Base-by-base conservation (phyloP, 2,888 invertebrate species). In the Agrochola lychnidis region DNA sequence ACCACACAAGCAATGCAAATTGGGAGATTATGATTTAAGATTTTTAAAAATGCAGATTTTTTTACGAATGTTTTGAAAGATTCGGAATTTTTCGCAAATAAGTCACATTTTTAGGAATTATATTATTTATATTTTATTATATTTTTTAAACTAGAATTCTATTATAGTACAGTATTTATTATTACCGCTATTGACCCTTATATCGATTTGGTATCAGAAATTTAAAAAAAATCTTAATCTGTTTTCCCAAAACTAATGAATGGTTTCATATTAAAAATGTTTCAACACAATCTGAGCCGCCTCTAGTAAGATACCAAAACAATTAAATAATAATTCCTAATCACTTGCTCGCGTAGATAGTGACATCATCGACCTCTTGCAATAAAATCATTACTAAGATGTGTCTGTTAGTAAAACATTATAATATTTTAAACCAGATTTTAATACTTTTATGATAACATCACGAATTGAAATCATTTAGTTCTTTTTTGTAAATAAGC, bases 301-400 rank as follows among this genome's bases (percentile, higher is more conserved):
- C 16, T 57, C 16, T 63, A 0, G 3, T 69, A 59, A 70, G 81
- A 85, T 68, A 82, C 25, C 30, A 78, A 82, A 85, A 86, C 78
- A 61, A 85, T 85, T 78, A 83, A 82, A 76, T 85, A 87, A 76
- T 70, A 78, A 87, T 79, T 70, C 57, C 71, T 73, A 81, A 87
- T 87, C 75, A 72, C 61, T 67, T 63, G 61, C 40, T 68, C 25
- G 64, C 71, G n/a, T 53, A 64, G 64, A 72, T 40, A 57, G 25
- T 86, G 88, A 81, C 76, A 79, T 86, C 84, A 88, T 79, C 70
- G 19, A n/a, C 45, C 25, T 56, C 48, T 71, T 40, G 61, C 70
- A 57, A 77, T 76, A 74, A 70, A 85, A 63, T 79, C 45, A 71
- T 72, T 64, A 48, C 45, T 42, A 56, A 16, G 53, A 76, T 42